Conservation (phyloP, 2,797 vertebrate genomes). For the Lophotriccus pileatus region DNA sequence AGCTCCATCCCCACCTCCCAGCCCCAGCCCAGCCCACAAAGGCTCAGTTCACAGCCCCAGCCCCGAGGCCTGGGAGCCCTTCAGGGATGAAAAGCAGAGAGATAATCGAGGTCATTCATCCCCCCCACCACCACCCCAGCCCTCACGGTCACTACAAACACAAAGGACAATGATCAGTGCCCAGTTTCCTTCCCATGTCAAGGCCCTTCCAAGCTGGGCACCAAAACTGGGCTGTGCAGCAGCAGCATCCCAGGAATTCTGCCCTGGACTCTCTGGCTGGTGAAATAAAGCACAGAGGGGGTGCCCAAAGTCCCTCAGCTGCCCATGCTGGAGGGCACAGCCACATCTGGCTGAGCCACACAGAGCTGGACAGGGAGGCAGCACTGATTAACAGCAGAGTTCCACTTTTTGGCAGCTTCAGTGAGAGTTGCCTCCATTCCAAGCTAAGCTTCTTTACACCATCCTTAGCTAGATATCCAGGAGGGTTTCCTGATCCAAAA, state of each 20-base stretch:
- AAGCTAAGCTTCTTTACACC: not conserved
- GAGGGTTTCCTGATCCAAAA: not conserved
- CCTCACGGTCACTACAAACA: not conserved
- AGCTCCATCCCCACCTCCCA: not conserved
- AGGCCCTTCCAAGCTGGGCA: not conserved
- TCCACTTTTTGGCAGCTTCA: not conserved
- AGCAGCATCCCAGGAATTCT: not conserved
- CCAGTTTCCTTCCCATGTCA: not conserved
- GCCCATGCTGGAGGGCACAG: not conserved
- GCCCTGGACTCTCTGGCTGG: not conserved
- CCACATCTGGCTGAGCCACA: not conserved
- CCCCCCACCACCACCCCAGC: not conserved
- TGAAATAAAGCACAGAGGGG: not conserved
- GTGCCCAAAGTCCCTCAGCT: not conserved
- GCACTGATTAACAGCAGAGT: not conserved
- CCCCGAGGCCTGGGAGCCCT: not conserved
- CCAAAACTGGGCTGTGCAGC: not conserved
- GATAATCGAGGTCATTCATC: constrained; percentile 8
- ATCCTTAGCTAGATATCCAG: not conserved
- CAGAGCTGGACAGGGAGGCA: not conserved
- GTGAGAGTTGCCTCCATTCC: not conserved
- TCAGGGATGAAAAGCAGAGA: not conserved
- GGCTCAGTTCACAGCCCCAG: not conserved
- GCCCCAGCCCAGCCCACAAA: not conserved
- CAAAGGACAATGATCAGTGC: not conserved